Conservation (phyloP, 1,140 invertebrate genomes). For the Hylaeus anthracinus region DNA sequence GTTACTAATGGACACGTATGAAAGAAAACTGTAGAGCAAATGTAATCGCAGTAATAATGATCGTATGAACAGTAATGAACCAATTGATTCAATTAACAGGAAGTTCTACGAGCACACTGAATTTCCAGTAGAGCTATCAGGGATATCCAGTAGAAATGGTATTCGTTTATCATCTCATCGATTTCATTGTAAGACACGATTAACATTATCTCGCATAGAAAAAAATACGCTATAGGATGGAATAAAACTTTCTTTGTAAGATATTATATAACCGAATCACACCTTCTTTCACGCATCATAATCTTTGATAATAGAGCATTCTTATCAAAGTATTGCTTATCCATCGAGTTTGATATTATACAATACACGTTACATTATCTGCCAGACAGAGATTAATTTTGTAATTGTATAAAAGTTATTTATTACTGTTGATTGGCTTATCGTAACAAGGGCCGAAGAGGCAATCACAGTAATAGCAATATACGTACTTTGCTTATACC, state of each 20-base stretch:
- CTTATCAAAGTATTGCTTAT: not conserved
- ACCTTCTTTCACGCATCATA: conserved; percentile 19
- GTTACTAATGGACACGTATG: conserved; percentile 47
- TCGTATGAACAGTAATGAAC: conserved; percentile 1
- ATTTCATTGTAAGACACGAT: conserved; percentile 11
- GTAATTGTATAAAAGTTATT: conserved; percentile 29
- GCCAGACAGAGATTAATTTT: conserved; percentile 13
- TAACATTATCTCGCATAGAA: not conserved
- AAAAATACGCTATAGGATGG: conserved; percentile 15
- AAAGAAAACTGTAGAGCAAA: not conserved
- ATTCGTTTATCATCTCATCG: not conserved
- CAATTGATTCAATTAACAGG: conserved; percentile 10
- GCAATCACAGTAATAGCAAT: conserved; percentile 40
- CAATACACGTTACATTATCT: conserved; percentile 23
- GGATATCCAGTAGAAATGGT: conserved; percentile 11
- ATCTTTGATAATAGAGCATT: conserved; percentile 13
- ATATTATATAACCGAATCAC: not conserved
- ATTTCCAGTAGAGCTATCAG: conserved; percentile 6
- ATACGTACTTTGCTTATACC: conserved; percentile 46
- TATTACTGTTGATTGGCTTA: conserved; percentile 29
- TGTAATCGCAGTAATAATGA: conserved; percentile 11
- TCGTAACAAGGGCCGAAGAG: conserved; percentile 16
- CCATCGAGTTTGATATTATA: conserved; percentile 10
- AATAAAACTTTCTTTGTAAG: conserved; percentile 34
- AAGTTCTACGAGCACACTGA: not conserved